Conservation (phyloP, 2,888 invertebrate species). For the Tolmerus cingulatus region DNA sequence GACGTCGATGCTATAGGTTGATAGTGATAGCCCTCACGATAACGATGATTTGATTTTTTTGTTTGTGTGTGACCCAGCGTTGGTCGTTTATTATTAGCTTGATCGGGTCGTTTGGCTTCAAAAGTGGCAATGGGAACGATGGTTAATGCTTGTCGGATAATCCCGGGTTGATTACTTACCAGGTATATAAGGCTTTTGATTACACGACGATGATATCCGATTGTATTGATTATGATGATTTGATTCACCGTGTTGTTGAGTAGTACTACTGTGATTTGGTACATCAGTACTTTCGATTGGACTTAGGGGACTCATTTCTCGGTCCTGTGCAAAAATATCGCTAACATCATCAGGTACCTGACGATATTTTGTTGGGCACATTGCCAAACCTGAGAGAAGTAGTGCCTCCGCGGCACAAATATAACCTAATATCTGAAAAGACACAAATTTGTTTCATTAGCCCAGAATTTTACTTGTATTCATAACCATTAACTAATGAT, state of each 20-base stretch:
- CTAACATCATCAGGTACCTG: slow-evolving; percentile 72
- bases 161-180: slow-evolving; percentile 53
- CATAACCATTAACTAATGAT: not conserved
- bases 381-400: slow-evolving; percentile 68
- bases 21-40: slow-evolving; percentile 65
- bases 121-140: slow-evolving; percentile 42
- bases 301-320: slow-evolving; percentile 66
- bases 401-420: slow-evolving; percentile 70
- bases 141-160: not conserved
- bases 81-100: slow-evolving; percentile 64
- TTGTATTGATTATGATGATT: slow-evolving; percentile 61
- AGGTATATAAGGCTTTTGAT: slow-evolving; percentile 66
- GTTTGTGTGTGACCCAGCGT: slow-evolving; percentile 64
- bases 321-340: slow-evolving; percentile 67
- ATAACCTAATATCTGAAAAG: slow-evolving; percentile 69
- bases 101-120: slow-evolving; percentile 64
- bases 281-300: slow-evolving; percentile 62
- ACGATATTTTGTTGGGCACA: slow-evolving; percentile 68
- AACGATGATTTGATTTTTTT: slow-evolving; percentile 63
- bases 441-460: not conserved
- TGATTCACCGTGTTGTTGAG: slow-evolving; percentile 57
- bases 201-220: slow-evolving; percentile 62
- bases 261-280: slow-evolving; percentile 57
- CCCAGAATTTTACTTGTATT: not conserved
- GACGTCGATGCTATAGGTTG: slow-evolving; percentile 66